Evolutionary conservation across 2,888 invertebrate species (phyloP).

Genomic region (Orthosia cruda): DNA sequence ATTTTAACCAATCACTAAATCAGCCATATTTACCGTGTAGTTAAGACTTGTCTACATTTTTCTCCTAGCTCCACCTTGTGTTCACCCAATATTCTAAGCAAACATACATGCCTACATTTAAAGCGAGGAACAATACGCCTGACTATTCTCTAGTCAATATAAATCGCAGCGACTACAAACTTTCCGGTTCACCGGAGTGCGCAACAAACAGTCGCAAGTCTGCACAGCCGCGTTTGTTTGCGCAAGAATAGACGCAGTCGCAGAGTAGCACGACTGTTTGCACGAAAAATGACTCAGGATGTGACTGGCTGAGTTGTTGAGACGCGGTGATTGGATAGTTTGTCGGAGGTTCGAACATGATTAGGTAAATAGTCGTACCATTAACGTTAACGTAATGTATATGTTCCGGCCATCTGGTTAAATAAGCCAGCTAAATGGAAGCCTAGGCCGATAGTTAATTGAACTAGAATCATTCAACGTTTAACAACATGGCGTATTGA

Average conservation of each 20-base stretch:
- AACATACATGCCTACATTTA: constrained; percentile 6
- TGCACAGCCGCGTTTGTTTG: constrained; percentile 49
- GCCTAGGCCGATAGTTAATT: too few relatives aligned
- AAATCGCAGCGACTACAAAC: constrained; percentile 47
- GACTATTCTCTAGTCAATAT: constrained; percentile 34
- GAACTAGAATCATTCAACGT: too few relatives aligned
- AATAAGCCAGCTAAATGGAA: too few relatives aligned
- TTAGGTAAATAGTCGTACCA: too few relatives aligned
- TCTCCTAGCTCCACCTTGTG: neutral
- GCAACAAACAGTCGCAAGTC: constrained; percentile 51
- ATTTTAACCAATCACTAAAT: neutral
- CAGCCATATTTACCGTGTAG: neutral
- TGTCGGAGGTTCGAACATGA: neutral
- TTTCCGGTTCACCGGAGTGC: constrained; percentile 57
- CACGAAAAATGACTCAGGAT: constrained; percentile 39
- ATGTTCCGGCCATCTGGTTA: too few relatives aligned
- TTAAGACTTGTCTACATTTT: neutral
- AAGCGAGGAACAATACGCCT: constrained; percentile 7
- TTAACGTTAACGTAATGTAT: too few relatives aligned
- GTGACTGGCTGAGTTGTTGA: constrained; percentile 2
- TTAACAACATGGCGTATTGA: too few relatives aligned
- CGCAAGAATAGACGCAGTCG: constrained; percentile 39
- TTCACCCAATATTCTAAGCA: constrained; percentile 12
- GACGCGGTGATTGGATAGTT: neutral
- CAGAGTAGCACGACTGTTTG: constrained; percentile 25